A percentile compares a stretch with the other conserved stretches of the same genome.
Evolutionary conservation across 2,113 vertebrate species (phyloP).

Genomic region (Larimichthys polyactis): DNA sequence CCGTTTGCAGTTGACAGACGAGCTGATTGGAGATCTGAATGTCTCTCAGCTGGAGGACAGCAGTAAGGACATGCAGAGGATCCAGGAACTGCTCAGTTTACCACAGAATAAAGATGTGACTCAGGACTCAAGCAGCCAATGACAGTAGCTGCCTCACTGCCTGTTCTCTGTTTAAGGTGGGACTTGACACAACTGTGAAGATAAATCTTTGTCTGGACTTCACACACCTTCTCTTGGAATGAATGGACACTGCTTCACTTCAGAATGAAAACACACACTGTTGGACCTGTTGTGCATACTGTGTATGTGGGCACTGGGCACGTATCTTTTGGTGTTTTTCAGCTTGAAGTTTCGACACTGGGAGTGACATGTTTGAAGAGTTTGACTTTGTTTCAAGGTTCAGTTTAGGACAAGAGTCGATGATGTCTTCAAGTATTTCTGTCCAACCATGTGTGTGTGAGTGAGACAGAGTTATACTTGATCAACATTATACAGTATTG

Average conservation of each 20-base stretch:
- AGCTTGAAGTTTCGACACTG: neutral
- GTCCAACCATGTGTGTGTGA: too few species aligned
- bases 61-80: constrained; percentile 73
- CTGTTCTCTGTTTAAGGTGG: neutral
- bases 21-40: constrained; percentile 77
- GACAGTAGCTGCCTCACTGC: constrained; percentile 12
- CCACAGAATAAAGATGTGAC: constrained; percentile 61
- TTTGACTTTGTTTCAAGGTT: neutral
- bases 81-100: constrained; percentile 80
- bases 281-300: neutral
- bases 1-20: constrained; percentile 83
- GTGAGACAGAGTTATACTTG: neutral
- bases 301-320: neutral
- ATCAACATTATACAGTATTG: too few species aligned
- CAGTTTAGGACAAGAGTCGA: neutral
- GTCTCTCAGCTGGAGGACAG: constrained; percentile 32
- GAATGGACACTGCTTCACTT: neutral
- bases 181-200: constrained; percentile 16
- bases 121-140: constrained; percentile 47
- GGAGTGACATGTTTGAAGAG: neutral
- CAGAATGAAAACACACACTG: neutral
- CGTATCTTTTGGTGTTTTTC: neutral
- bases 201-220: constrained; percentile 2
- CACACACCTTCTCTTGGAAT: neutral
- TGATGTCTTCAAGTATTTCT: too few species aligned